Evolutionary conservation across 2,113 vertebrate species (phyloP), one percentile per base, ranked within the genome.

Genomic region (Burhinus oedicnemus): DNA sequence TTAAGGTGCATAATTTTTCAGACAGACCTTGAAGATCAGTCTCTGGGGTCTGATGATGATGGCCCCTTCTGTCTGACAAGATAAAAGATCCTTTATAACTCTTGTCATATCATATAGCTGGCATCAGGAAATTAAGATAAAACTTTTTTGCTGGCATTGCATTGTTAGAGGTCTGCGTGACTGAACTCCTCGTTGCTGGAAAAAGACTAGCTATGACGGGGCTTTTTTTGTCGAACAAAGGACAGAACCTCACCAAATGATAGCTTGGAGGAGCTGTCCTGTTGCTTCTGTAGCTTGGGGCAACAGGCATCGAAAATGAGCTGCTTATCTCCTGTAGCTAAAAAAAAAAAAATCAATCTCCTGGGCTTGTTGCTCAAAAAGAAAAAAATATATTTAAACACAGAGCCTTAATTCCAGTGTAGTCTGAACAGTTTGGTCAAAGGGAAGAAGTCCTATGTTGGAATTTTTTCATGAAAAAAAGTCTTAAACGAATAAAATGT

Each of bases 111-210:
- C 58, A 1, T 42, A 3, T 30, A 87, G 93, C 91, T 94, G 93
- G 94, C 91, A 93, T 61, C 81, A 96, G 95, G 95, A 96, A 96
- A 95, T 95, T 58, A 88, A 90, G 95, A 82, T 51, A 54, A 84
- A 96, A 94, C 94, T 97, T 97, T 93, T 92, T 29, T 93, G 96
- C 94, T 97, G 86, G 91, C 93, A 74, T 69, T 72, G 95, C 95
- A 91, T 29, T 65, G 90, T 93, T 85, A 42, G 0, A 94, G 78
- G 85, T 80, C 95, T 91, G 78, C 76, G 87, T 26, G 74, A 79
- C 66, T 57, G 4, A 84, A 49, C 16, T 70, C 34, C 70, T 87
- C 47, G 3, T 18, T 89, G 40, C 49, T 62, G 55, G 54, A 11
- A 72, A 76, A 87, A 72, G n/a, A 15, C 8, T 2, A 6, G 30